phyloP scores from a whole-genome alignment of 1,140 invertebrate species.

The Tetragonula clypearis region DNA sequence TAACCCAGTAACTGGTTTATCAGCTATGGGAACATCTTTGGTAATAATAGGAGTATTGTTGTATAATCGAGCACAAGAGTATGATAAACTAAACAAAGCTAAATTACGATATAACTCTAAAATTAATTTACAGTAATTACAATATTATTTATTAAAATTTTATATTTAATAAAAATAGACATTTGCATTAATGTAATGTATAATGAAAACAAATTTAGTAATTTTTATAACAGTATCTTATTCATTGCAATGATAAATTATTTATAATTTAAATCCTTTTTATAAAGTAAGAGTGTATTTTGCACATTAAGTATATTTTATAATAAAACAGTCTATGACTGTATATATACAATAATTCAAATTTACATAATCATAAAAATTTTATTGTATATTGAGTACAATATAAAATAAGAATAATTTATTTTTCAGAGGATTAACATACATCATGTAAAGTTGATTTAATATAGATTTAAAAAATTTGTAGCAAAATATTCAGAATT shows the following conservation, averaged over 20 bases:
- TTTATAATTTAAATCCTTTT: neutral
- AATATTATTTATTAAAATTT: constrained; percentile 53
- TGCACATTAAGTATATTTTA: constrained; percentile 29
- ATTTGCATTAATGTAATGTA: constrained; percentile 21
- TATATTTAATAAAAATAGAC: constrained; percentile 18
- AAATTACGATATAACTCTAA: constrained; percentile 74
- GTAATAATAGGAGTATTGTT: constrained; percentile 90
- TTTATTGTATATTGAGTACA: neutral
- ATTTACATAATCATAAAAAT: constrained; percentile 15
- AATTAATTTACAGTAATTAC: constrained; percentile 76
- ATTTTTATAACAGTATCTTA: constrained; percentile 47
- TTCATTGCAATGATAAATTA: constrained; percentile 12
- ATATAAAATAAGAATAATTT: neutral
- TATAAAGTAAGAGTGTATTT: constrained; percentile 8
- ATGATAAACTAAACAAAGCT: constrained; percentile 79
- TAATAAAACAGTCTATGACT: constrained; percentile 15
- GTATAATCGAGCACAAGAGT: constrained; percentile 89
- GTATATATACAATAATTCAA: constrained; percentile 9
- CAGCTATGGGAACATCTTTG: constrained; percentile 88
- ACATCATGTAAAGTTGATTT: neutral
- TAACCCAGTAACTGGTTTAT: constrained; percentile 90
- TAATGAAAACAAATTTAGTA: constrained; percentile 28
- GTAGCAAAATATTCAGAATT: neutral
- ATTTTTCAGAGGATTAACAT: neutral
- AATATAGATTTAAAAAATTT: constrained; percentile 10